Base-by-base conservation (phyloP, 2,113 vertebrate genomes). In the Xiphorhynchus elegans region DNA sequence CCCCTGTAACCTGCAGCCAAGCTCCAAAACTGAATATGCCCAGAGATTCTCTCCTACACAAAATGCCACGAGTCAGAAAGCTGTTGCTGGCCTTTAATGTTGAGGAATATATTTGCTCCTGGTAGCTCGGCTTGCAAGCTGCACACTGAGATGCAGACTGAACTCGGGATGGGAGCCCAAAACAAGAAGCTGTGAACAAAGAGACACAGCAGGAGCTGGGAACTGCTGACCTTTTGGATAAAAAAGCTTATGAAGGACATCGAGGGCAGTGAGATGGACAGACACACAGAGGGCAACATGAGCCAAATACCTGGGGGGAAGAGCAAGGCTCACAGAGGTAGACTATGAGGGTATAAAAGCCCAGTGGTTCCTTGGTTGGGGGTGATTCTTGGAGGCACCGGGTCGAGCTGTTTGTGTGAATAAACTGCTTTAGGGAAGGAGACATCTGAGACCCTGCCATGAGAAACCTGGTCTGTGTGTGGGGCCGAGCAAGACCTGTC, bases 281-380 rank as follows among this genome's bases (percentile, higher is more conserved):
- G 39, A 29, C 39, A 47, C 3, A 0, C n/a, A 35, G 33, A 21
- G 5, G 6, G 9, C 1, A 2, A 39, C 2, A 1, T 28, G 39
- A 89, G 39, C n/a, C 29, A 14, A 53, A 76, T n/a, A 31, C 13
- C 21, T 26, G 8, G 1, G 25, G 53, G 9, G 13, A 53, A 60
- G 55, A 83, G 29, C 29, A 17, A 31, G 40, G 9, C 24, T 40
- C 17, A 28, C 19, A 33, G 37, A 28, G 37, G 25, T 18, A 19
- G n/a, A 53, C 24, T 31, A 19, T 25, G 53, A 40, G 24, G 16
- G 62, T 2, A 3, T 9, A 46, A 75, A 10, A 67, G 28, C 28
- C 69, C 11, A 17, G 13, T 13, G 19, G 2, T 25, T 19, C 37
- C 25, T 28, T 63, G 37, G 37, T 10, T 63, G 26, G 8, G 26